Evolutionary conservation across 2,888 invertebrate species (phyloP).

Genomic region (Onchidella celtica): DNA sequence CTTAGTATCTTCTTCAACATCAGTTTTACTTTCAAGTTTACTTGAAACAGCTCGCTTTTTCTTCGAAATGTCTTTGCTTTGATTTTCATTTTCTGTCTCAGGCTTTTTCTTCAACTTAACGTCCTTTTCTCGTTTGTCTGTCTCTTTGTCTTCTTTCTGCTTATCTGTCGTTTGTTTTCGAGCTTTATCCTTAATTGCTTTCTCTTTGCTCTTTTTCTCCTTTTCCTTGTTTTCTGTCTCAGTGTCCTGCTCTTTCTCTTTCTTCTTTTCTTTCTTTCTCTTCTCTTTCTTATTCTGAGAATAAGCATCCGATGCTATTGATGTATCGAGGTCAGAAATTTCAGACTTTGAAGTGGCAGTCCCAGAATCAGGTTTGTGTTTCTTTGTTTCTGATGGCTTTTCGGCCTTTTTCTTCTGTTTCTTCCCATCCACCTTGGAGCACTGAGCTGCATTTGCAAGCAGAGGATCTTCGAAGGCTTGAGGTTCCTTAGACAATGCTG

Average conservation of each 20-base stretch:
- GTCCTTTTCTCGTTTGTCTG: not conserved
- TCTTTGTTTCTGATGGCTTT: not conserved
- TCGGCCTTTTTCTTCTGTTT: no score
- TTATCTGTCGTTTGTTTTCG: not conserved
- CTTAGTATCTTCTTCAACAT: no score
- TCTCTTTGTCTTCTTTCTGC: not conserved
- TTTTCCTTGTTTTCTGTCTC: not conserved
- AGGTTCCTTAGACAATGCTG: not conserved
- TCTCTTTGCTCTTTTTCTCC: not conserved
- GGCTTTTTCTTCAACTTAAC: no score
- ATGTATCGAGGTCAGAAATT: conserved; percentile 23
- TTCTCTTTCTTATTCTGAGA: conserved; percentile 23
- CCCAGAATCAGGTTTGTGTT: not conserved
- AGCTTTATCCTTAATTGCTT: not conserved
- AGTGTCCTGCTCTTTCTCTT: not conserved
- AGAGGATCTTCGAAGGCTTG: not conserved
- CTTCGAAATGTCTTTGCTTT: not conserved
- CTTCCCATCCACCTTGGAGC: not conserved
- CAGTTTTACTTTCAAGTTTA: no score
- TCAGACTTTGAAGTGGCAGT: not conserved
- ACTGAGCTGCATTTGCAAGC: not conserved
- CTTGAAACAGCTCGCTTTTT: no score
- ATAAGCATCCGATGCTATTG: conserved; percentile 20
- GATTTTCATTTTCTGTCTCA: not conserved
- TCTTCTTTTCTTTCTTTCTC: not conserved